phyloP scores from a whole-genome alignment of 1,140 invertebrate species.

The Hormaphis cornu region DNA sequence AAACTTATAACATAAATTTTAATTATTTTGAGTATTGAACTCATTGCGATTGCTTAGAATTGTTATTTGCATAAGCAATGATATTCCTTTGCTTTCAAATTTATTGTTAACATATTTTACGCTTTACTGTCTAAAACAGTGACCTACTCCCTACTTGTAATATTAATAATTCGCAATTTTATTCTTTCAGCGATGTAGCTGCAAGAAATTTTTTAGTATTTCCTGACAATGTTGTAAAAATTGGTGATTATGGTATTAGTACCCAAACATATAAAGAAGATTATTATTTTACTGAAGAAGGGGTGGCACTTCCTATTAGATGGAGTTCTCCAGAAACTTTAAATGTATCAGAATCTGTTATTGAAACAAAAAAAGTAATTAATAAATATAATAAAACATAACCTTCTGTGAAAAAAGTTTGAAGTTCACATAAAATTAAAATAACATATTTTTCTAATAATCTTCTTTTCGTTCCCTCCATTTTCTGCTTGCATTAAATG shows the following conservation, averaged over 20 bases:
- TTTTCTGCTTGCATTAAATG: too few species aligned
- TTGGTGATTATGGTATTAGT: constrained; percentile 56
- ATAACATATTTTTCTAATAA: too few species aligned
- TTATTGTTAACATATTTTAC: too few species aligned
- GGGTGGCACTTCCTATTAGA: constrained; percentile 59
- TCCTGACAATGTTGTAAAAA: constrained; percentile 50
- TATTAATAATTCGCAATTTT: too few species aligned
- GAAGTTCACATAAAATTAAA: too few species aligned
- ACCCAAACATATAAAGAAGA: constrained; percentile 51
- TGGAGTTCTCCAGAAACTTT: constrained; percentile 69
- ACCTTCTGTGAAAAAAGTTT: background rate
- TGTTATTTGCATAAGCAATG: too few species aligned
- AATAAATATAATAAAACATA: background rate
- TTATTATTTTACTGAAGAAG: constrained; percentile 61
- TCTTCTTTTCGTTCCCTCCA: too few species aligned
- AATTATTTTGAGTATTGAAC: too few species aligned
- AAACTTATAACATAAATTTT: too few species aligned
- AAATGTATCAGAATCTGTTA: constrained; percentile 55
- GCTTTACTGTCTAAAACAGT: too few species aligned
- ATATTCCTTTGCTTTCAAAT: too few species aligned
- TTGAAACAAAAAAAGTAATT: constrained; percentile 53
- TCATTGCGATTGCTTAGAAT: too few species aligned
- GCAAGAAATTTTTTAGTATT: constrained; percentile 56
- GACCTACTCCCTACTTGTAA: background rate
- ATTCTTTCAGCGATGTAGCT: constrained; percentile 50